phyloP scores from a whole-genome alignment of 2,113 vertebrate genomes.

The Sander lucioperca region DNA sequence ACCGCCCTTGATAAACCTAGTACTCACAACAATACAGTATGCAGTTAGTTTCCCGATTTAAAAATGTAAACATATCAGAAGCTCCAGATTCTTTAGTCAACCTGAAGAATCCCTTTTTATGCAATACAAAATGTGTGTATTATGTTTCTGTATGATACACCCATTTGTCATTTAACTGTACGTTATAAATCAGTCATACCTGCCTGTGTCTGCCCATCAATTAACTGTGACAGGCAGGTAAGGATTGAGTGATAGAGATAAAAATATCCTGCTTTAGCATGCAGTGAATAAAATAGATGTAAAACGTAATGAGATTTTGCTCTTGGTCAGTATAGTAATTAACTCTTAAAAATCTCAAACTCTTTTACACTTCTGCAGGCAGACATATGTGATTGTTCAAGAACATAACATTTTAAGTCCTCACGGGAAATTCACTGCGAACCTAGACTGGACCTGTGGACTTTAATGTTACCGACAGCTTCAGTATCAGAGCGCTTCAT shows the following conservation, averaged over 20 bases:
- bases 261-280: background rate
- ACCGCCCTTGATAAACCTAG: background rate
- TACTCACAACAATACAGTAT: background rate
- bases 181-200: constrained; percentile 6
- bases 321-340: background rate
- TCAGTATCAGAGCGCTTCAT: constrained; percentile 2
- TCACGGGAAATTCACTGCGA: background rate
- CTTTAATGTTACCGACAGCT: background rate
- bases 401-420: background rate
- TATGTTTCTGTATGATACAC: background rate
- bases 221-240: background rate
- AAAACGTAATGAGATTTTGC: background rate
- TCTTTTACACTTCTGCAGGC: background rate
- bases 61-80: background rate
- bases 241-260: background rate
- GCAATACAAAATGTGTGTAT: background rate
- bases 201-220: background rate
- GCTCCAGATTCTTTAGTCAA: background rate
- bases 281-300: background rate
- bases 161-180: background rate
- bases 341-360: background rate
- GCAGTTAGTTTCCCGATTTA: background rate
- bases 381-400: background rate
- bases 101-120: background rate
- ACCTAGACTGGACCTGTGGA: background rate